Base-by-base conservation (phyloP, 2,888 invertebrate species). In the Ptychoptera contaminata region DNA sequence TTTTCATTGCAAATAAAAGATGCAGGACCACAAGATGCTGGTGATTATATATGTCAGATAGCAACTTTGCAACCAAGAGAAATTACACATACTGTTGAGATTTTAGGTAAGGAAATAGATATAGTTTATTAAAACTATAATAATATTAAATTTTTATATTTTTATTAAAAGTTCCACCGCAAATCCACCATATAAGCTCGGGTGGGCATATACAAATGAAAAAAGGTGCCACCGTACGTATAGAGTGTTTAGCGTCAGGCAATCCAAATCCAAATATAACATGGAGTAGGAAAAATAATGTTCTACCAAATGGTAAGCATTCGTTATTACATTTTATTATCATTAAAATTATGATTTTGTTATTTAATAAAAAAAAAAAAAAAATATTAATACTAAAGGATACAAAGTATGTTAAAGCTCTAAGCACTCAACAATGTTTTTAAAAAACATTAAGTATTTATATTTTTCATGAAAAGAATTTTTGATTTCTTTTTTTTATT, bases 181-280 rank as follows among this genome's bases (percentile, higher is more conserved):
- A 72, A 56, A 76, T 77, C 56, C 69, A 73, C 58, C 72, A 72
- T 60, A 71, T 75, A 50, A 71, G 74, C 47, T 72, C 73, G 47
- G 73, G 73, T 53, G 76, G 74, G 51, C 71, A 72, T 56, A 69
- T 77, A 54, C 75, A 76, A 61, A 76, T 76, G 53, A 75, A 81
- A 60, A 79, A 80, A 42, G 84, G 84, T 46, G 79, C 80, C 43
- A 76, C 79, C 48, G 79, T 83, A 51, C 79, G 82, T 49, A 70
- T 85, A 55, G 79, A 81, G 62, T 86, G 85, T 61, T 79, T 77
- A 55, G 79, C 80, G 53, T 75, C 78, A 50, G 81, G 81, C 51
- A 81, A 82, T 68, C 87, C 86, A 42, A 79, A 79, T 48, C 85
- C 86, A 42, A 76, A 77, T 60, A 77, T 86, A 57, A 72, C 76